Conservation (phyloP, 2,888 invertebrate species). For the Drosophila mulleri region DNA sequence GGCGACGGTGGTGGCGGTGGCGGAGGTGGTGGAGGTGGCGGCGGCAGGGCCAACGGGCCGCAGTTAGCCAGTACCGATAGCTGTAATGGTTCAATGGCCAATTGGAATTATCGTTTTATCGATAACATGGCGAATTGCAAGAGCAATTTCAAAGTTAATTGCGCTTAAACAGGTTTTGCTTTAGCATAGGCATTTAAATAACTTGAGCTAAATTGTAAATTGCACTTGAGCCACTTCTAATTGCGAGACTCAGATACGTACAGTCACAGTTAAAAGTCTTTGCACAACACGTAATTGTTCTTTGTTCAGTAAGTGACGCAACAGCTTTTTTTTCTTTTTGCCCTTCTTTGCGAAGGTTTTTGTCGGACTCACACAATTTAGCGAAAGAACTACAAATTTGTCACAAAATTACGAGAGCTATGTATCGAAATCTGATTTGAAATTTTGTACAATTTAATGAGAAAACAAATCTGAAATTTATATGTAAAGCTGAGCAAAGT, state of each 20-base stretch:
- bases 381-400: neutral
- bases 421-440: neutral
- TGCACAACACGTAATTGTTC: neutral
- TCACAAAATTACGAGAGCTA: neutral
- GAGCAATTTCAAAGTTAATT: neutral
- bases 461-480: neutral
- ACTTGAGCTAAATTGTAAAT: neutral
- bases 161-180: neutral
- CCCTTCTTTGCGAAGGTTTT: neutral
- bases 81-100: neutral
- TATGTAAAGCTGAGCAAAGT: neutral
- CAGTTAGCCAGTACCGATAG: neutral
- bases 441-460: neutral
- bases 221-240: neutral
- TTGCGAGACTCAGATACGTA: neutral
- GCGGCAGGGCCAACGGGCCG: neutral
- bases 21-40: neutral
- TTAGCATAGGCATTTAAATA: neutral
- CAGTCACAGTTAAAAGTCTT: neutral
- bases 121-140: neutral
- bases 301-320: neutral
- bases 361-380: neutral
- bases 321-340: neutral
- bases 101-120: neutral
- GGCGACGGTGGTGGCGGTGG: neutral